Conservation (phyloP, 37 sponge, comb jelly and placozoan species). For the Haliclona indistincta region DNA sequence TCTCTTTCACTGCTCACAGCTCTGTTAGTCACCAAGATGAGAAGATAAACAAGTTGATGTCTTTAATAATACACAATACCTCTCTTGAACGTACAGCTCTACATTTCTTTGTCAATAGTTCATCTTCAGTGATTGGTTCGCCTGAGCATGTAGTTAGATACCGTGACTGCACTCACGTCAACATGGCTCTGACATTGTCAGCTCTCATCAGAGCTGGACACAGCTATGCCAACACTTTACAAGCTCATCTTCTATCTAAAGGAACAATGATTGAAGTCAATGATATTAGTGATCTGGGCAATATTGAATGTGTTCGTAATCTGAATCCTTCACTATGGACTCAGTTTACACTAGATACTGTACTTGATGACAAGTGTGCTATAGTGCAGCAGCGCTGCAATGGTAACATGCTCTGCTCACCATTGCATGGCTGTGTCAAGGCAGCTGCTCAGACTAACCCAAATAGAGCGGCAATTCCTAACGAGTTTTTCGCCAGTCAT, state of each 20-base stretch:
- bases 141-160: slow-evolving; percentile 45
- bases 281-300: slow-evolving; percentile 23
- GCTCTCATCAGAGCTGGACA: slow-evolving; percentile 39
- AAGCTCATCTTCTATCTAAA: slow-evolving; percentile 69
- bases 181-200: slow-evolving; percentile 69
- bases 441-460: background rate
- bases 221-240: slow-evolving; percentile 31
- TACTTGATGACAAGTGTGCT: slow-evolving; percentile 20
- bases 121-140: slow-evolving; percentile 25
- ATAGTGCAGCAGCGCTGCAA: no score
- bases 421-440: slow-evolving; percentile 65
- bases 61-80: background rate
- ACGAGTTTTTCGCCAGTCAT: slow-evolving; percentile 39
- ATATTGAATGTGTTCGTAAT: slow-evolving; percentile 11
- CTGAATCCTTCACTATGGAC: slow-evolving; percentile 38
- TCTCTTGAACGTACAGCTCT: background rate
- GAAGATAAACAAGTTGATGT: background rate
- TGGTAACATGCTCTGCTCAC: no score
- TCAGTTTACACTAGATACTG: background rate
- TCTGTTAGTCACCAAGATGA: background rate
- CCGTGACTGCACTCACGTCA: slow-evolving; percentile 79
- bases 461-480: slow-evolving; percentile 23
- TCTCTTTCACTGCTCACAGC: background rate
- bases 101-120: background rate
- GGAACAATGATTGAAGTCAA: slow-evolving; percentile 48